Evolutionary conservation across 2,888 invertebrate genomes (phyloP), one percentile per base, ranked within the genome.

Genomic region (Eumerus sabulonum): DNA sequence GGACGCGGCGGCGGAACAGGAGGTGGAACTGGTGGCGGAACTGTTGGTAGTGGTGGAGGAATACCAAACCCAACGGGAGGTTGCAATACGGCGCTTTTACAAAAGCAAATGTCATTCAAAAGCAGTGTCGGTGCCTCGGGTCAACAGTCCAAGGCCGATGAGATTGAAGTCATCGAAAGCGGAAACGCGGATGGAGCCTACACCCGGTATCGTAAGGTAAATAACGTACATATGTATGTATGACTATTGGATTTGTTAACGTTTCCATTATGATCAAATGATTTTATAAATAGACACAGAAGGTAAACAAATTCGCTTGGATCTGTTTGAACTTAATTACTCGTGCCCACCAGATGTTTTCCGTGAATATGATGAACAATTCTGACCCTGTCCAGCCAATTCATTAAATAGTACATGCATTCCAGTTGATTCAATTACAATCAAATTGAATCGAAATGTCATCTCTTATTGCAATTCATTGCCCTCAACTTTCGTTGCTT

Each of bases 51-150:
- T 84, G 85, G 74, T 87, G 90, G 89, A 86, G 89, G 90, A 87
- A 90, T 86, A 72, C 85, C 87, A 9, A 87, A 87, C 66, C 86
- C 87, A 38, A 84, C 84, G 13, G 86, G 87, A 4, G 86, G 87
- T 13, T 86, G 86, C 54, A 85, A 85, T 62, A 85, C 86, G n/a
- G 83, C 86, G 11, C 76, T 86, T 16, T 81, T 87, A 14, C 87
- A 88, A 59, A 88, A 88, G 59, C 88, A 88, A 76, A 84, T 88
- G 84, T 87, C 88, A 27, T 87, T 88, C 68, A 88, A 88, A 53
- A 85, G 86, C 9, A 86, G 87, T 40, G 86, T 87, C n/a, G 85
- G 85, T 12, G 84, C 84, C 1, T 83, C 84, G 2, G 85, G 84
- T 27, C 87, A 85, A 51, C 84, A 84, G n/a, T 84, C 85, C 16